These are phyloP conservation scores for Agonopterix arenella DNA, from an alignment of 2,888 invertebrate species.

Conservation along the genomic window DNA sequence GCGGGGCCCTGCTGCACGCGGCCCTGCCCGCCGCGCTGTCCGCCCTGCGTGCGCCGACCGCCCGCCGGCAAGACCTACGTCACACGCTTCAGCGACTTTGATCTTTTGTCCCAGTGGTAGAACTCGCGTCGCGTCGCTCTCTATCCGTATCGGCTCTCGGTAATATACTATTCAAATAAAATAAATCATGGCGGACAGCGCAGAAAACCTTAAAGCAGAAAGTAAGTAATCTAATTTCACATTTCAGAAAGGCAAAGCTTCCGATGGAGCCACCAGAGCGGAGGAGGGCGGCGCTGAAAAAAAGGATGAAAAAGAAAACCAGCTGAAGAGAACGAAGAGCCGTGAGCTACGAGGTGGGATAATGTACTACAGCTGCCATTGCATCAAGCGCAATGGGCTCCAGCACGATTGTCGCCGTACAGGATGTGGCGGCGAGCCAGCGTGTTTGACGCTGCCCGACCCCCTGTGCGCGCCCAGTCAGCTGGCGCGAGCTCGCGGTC, in stretches of 20 bases:
- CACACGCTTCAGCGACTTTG: conserved; percentile 69
- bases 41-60: conserved; percentile 66
- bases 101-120: conserved; percentile 66
- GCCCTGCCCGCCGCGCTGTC: conserved; percentile 61
- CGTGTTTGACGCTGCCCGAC: conserved; percentile 72
- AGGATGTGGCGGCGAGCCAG: conserved; percentile 69
- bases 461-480: conserved; percentile 74
- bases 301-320: conserved; percentile 62
- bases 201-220: neutral
- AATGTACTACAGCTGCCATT: conserved; percentile 76
- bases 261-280: conserved; percentile 32
- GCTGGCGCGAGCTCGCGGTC: conserved; percentile 60
- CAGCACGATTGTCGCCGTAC: conserved; percentile 77
- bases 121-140: conserved; percentile 25
- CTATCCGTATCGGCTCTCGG: conserved; percentile 33
- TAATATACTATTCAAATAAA: conserved; percentile 35
- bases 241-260: conserved; percentile 47
- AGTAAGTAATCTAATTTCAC: neutral
- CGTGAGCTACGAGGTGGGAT: conserved; percentile 74
- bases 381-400: conserved; percentile 77
- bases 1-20: conserved; percentile 40
- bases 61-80: conserved; percentile 69
- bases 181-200: conserved; percentile 51
- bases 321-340: conserved; percentile 63
- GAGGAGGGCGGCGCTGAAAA: conserved; percentile 54